Percentiles rank a stretch among this genome's conserved stretches.
Conservation (phyloP, 2,113 vertebrate genomes). For the Macrotis lagotis region DNA sequence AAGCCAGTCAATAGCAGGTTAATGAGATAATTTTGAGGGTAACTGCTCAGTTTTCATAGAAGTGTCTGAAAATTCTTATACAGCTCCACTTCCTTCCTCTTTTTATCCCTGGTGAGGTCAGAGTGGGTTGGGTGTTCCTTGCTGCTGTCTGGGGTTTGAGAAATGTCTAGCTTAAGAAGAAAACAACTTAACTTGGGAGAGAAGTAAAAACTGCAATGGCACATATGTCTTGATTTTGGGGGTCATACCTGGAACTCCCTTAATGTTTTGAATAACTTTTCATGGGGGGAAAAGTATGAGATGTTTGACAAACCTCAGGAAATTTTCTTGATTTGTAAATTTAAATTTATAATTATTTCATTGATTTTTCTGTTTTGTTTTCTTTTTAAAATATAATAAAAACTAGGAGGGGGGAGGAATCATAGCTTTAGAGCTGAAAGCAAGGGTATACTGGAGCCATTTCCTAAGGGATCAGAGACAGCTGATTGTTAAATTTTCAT, state of each 20-base stretch:
- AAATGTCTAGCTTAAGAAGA: not conserved
- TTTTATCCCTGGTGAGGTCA: not conserved
- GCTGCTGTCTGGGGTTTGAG: not conserved
- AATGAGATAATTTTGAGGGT: constrained; percentile 70
- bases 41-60: constrained; percentile 17
- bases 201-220: not conserved
- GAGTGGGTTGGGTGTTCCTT: not conserved
- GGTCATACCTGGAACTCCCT: not conserved
- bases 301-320: not conserved
- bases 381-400: too few relatives aligned
- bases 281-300: not conserved
- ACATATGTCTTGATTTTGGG: not conserved
- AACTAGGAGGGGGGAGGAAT: too few relatives aligned
- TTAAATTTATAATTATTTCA: too few relatives aligned
- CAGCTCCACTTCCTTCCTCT: not conserved
- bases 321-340: too few relatives aligned
- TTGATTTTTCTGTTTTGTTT: too few relatives aligned
- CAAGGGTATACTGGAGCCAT: not conserved
- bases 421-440: not conserved
- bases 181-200: not conserved
- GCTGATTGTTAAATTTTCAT: not conserved
- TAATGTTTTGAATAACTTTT: not conserved
- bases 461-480: not conserved
- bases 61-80: not conserved
- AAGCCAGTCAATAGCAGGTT: constrained; percentile 69